Percentiles rank a stretch among this genome's conserved stretches.
Conservation (phyloP, 2,797 vertebrate genomes). For the Gallinago solitaria region DNA sequence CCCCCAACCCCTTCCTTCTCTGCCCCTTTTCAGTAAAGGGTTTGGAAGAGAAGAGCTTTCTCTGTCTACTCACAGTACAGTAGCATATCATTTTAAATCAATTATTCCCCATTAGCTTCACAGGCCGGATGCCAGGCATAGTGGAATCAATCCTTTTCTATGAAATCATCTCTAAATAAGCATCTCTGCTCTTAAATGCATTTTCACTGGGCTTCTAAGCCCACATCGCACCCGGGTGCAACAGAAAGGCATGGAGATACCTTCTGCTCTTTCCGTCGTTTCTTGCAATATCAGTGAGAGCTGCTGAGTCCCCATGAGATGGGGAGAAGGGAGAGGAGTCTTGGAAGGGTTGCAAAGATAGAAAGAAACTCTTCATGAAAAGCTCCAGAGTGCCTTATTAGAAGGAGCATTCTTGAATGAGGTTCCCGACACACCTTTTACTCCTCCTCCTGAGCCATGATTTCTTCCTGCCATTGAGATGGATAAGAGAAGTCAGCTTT, state of each 20-base stretch:
- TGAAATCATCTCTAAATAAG: neutral
- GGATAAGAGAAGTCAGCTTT: neutral
- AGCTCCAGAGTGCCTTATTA: neutral
- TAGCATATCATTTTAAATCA: neutral
- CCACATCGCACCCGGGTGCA: neutral
- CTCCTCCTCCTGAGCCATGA: neutral
- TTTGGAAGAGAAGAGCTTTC: neutral
- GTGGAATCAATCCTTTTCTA: neutral
- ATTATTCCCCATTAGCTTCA: neutral
- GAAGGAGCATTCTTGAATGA: neutral
- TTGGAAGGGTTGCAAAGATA: neutral
- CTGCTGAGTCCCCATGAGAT: neutral
- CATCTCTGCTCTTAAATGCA: neutral
- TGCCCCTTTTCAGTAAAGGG: fast-evolving
- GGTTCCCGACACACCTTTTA: neutral
- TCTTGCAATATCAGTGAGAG: neutral
- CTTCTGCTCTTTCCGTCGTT: neutral
- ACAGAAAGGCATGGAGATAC: neutral
- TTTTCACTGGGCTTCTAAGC: neutral
- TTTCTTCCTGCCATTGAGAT: neutral
- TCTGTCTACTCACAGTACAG: neutral
- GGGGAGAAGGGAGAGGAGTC: neutral
- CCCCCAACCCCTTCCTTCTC: neutral
- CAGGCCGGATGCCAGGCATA: neutral
- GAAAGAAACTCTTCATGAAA: neutral